Evolutionary conservation across 2,797 vertebrate species (phyloP).

Genomic region (Rhinichthys osculus): DNA sequence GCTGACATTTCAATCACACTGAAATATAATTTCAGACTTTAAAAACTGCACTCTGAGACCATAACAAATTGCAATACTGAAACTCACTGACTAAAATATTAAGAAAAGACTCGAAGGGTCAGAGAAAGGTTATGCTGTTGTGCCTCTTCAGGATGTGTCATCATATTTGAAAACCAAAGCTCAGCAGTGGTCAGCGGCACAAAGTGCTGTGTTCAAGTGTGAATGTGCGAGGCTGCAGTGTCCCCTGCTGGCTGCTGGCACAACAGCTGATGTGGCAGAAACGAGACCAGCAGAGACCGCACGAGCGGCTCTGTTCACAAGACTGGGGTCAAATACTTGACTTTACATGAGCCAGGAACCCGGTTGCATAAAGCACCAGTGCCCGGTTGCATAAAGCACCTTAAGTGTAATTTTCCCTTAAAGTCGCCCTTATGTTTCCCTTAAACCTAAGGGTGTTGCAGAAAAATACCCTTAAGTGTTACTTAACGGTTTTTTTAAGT

Average conservation of each 20-base stretch:
- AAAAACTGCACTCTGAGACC: neutral
- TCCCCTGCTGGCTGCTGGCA: slow-evolving; percentile 32
- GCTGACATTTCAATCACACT: neutral
- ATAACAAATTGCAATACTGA: neutral
- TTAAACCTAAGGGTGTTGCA: no score
- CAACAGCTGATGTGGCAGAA: slow-evolving; percentile 26
- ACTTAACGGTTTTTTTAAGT: no score
- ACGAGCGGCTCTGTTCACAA: neutral
- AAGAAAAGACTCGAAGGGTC: neutral
- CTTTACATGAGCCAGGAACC: neutral
- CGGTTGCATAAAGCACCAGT: no score
- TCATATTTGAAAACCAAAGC: neutral
- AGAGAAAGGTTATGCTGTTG: neutral
- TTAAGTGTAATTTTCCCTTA: no score
- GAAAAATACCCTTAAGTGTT: no score
- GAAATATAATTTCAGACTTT: neutral
- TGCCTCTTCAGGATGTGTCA: neutral
- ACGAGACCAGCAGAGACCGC: neutral
- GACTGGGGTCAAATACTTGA: neutral
- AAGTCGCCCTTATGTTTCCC: no score
- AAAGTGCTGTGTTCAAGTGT: neutral
- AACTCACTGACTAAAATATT: neutral
- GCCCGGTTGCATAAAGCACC: no score
- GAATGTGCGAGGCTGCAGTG: neutral
- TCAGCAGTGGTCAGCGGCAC: neutral